Conservation (phyloP, 2,888 invertebrate species). For the Ypsolopha scabrella region DNA sequence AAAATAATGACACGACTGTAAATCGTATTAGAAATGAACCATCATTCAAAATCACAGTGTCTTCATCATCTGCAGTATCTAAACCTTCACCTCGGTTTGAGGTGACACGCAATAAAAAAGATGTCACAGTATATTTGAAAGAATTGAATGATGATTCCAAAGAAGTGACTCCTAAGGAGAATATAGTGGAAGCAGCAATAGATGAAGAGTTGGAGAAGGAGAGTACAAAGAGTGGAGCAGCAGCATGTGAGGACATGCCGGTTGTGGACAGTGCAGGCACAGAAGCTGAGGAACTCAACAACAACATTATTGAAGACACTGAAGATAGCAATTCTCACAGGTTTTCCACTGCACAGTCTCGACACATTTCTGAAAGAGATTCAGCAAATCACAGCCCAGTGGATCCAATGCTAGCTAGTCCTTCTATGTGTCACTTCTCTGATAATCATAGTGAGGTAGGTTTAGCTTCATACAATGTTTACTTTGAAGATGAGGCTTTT, state of each 20-base stretch:
- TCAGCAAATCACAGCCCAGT: conserved; percentile 84
- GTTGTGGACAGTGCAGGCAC: conserved; percentile 25
- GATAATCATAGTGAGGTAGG: conserved; percentile 77
- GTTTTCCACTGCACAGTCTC: conserved; percentile 45
- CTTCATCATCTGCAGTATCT: not conserved
- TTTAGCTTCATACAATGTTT: not conserved
- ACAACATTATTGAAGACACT: conserved; percentile 39
- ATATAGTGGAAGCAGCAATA: not conserved
- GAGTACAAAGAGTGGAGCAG: not conserved
- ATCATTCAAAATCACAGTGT: conserved; percentile 3
- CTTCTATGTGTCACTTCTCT: conserved; percentile 76
- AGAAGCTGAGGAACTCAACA: conserved; percentile 30
- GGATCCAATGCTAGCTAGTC: conserved; percentile 77
- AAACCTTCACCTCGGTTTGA: not conserved
- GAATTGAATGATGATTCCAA: not conserved
- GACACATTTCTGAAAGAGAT: conserved; percentile 69
- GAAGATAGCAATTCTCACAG: conserved; percentile 21
- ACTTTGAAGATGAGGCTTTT: no score
- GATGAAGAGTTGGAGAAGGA: not conserved
- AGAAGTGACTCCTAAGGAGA: not conserved
- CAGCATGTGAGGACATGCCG: conserved; percentile 8
- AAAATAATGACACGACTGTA: conserved; percentile 18
- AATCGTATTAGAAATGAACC: conserved; percentile 5
- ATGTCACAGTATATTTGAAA: not conserved
- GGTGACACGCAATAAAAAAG: not conserved